Conservation (phyloP, 2,113 vertebrate species). For the Pipra filicauda region DNA sequence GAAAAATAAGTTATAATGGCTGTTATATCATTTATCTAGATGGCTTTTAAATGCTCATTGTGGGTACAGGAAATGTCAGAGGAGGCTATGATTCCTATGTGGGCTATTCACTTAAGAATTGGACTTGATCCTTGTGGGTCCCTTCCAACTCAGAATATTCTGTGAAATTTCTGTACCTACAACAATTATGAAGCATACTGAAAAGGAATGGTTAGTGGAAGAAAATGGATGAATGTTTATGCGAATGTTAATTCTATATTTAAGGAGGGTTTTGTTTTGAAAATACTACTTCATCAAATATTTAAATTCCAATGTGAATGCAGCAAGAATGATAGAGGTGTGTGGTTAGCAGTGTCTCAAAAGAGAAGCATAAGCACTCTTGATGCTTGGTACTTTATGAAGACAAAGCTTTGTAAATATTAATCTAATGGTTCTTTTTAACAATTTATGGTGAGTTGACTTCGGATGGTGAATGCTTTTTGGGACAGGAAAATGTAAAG, state of each 20-base stretch:
- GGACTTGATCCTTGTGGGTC: neutral
- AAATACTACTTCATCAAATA: neutral
- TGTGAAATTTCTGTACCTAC: neutral
- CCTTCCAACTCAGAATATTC: neutral
- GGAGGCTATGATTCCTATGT: neutral
- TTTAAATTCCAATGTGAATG: neutral
- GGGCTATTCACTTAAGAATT: neutral
- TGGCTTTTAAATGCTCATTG: neutral
- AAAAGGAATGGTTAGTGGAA: neutral
- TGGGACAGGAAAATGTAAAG: neutral
- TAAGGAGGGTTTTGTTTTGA: neutral
- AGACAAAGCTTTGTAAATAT: neutral
- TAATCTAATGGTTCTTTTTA: neutral
- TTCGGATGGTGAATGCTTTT: neutral
- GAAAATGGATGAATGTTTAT: neutral
- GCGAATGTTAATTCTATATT: neutral
- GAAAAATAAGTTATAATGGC: neutral
- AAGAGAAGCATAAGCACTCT: neutral
- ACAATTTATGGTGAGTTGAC: neutral
- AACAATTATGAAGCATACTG: neutral
- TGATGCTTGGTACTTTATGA: neutral
- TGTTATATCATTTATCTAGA: neutral
- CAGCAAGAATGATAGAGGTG: neutral
- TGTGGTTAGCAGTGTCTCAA: neutral
- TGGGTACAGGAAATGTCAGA: neutral